phyloP scores from a whole-genome alignment of 2,888 invertebrate genomes.

The Lepidonotus clava region DNA sequence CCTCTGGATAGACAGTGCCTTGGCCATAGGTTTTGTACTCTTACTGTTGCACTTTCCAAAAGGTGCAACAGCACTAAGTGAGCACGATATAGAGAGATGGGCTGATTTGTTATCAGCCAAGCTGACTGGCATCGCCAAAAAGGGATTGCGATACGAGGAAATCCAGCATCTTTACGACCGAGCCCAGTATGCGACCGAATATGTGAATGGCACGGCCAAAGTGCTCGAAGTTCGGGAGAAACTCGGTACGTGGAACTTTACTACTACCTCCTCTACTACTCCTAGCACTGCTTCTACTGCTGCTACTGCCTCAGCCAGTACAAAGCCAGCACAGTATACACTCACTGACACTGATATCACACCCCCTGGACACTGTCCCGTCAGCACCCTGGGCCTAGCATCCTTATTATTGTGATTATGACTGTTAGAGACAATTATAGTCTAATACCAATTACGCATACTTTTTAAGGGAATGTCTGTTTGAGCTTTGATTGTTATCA shows the following conservation, averaged over 20 bases:
- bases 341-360: background rate
- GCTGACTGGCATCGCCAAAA: slow-evolving; percentile 45
- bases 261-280: background rate
- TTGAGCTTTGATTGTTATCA: too few species aligned
- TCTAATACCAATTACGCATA: too few species aligned
- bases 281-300: background rate
- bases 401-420: too few species aligned
- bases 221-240: slow-evolving; percentile 53
- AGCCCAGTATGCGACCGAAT: slow-evolving; percentile 56
- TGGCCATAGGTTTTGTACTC: background rate
- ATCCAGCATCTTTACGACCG: slow-evolving; percentile 56
- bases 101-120: slow-evolving; percentile 52
- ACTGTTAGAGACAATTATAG: too few species aligned
- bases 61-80: background rate
- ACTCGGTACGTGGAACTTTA: slow-evolving; percentile 57
- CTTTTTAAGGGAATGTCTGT: too few species aligned
- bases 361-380: background rate
- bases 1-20: background rate
- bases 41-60: slow-evolving; percentile 23
- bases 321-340: background rate
- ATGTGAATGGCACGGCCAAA: slow-evolving; percentile 56
- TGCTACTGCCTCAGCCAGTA: background rate
- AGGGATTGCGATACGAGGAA: slow-evolving; percentile 55
- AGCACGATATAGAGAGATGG: slow-evolving; percentile 50
- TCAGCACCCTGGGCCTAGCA: background rate